Conservation (phyloP, 2,888 invertebrate species). For the Aplocera efformata region DNA sequence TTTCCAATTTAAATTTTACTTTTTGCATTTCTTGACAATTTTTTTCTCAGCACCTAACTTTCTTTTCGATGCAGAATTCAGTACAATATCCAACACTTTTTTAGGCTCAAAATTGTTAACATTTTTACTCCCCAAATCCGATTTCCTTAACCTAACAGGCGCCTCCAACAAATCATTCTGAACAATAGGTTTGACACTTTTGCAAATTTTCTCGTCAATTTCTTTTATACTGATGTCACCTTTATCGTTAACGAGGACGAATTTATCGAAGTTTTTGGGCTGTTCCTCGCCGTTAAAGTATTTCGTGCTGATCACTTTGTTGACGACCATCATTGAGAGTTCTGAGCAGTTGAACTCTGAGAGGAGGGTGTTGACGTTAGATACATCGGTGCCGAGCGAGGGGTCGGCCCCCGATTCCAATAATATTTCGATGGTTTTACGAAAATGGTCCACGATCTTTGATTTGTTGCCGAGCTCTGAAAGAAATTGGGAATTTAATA, state of each 20-base stretch:
- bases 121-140: too few relatives aligned
- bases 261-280: slow-evolving; percentile 26
- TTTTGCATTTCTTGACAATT: too few relatives aligned
- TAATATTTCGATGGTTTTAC: slow-evolving; percentile 60
- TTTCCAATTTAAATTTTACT: too few relatives aligned
- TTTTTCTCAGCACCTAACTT: too few relatives aligned
- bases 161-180: too few relatives aligned
- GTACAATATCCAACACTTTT: too few relatives aligned
- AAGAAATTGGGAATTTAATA: slow-evolving; percentile 8
- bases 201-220: slow-evolving; percentile 2
- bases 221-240: slow-evolving; percentile 35
- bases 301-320: slow-evolving; percentile 38
- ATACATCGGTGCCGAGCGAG: slow-evolving; percentile 64
- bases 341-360: slow-evolving; percentile 55
- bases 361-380: slow-evolving; percentile 62
- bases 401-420: slow-evolving; percentile 67
- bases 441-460: slow-evolving; percentile 43
- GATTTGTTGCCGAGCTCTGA: slow-evolving; percentile 54
- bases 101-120: too few relatives aligned
- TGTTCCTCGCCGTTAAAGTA: slow-evolving; percentile 20
- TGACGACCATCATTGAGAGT: slow-evolving; percentile 50
- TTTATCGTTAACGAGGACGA: slow-evolving; percentile 45
- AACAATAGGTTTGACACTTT: background rate
- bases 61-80: too few relatives aligned
- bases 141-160: too few relatives aligned